A percentile compares a stretch with the other conserved stretches of the same genome.
phyloP scores from a whole-genome alignment of 2,113 vertebrate species.

The Cnemophilus loriae region DNA sequence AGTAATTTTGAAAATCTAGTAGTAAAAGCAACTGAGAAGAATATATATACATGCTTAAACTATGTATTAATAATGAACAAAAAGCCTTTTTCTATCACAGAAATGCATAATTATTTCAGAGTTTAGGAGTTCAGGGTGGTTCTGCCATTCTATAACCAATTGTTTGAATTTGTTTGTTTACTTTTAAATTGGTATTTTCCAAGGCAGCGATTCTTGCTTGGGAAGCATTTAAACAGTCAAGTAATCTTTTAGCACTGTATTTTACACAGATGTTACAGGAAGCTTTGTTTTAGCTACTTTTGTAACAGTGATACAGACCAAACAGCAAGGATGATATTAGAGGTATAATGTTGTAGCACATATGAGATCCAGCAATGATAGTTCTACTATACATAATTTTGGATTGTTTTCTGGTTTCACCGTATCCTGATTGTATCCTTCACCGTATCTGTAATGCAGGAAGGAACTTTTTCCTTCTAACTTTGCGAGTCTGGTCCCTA shows the following conservation, averaged over 20 bases:
- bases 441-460: not conserved
- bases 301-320: not conserved
- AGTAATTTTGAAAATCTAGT: not conserved
- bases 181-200: not conserved
- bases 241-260: not conserved
- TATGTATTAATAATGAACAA: not conserved
- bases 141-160: not conserved
- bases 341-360: not conserved
- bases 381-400: not conserved
- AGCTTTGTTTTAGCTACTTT: not conserved
- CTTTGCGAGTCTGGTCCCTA: not conserved
- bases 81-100: not conserved
- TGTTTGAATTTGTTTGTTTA: not conserved
- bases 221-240: not conserved
- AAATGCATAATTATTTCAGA: not conserved
- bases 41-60: not conserved
- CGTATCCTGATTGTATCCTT: not conserved
- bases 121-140: not conserved
- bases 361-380: not conserved
- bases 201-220: not conserved
- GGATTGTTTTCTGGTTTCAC: not conserved
- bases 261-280: not conserved
- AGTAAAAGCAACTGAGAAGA: not conserved
- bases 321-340: not conserved
- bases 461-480: not conserved